Percentiles rank a stretch among this genome's conserved stretches.
Conservation (phyloP, 2,888 invertebrate species). For the Dusona sp. region DNA sequence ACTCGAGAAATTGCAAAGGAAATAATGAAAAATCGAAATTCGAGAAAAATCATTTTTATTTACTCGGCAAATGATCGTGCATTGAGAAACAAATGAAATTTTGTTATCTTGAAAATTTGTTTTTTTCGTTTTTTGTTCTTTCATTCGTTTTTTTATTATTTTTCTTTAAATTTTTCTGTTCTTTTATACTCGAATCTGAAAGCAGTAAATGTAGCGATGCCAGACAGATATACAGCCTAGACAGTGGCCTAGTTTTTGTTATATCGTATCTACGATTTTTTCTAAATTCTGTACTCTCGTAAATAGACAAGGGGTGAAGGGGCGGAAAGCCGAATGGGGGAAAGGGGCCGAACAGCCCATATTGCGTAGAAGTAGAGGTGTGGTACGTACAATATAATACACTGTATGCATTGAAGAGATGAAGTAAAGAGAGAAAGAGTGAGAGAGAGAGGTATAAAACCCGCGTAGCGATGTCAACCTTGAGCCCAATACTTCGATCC, state of each 20-base stretch:
- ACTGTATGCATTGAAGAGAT: constrained; percentile 49
- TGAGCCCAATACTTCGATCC: constrained; percentile 81
- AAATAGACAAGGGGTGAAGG: not conserved
- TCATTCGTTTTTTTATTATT: not conserved
- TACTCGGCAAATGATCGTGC: not conserved
- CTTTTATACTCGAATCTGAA: too few species aligned
- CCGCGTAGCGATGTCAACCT: constrained; percentile 76
- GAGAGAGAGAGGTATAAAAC: constrained; percentile 43
- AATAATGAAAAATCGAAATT: too few species aligned
- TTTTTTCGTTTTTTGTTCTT: not conserved
- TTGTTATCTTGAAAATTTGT: too few species aligned
- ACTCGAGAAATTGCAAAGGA: too few species aligned
- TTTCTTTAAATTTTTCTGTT: too few species aligned
- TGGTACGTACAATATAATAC: constrained; percentile 30
- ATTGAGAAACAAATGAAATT: constrained; percentile 34
- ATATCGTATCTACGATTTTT: constrained; percentile 37
- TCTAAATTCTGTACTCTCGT: constrained; percentile 52
- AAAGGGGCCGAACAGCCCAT: constrained; percentile 28
- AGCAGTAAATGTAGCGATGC: constrained; percentile 37
- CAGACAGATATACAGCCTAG: constrained; percentile 39
- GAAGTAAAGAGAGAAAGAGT: constrained; percentile 47
- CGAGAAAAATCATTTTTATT: too few species aligned
- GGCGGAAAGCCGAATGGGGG: not conserved
- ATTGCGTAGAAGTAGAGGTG: constrained; percentile 57
- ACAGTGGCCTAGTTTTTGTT: constrained; percentile 60